Evolutionary conservation across 2,113 vertebrate genomes (phyloP), one percentile per base, ranked within the genome.

Genomic region (Rutilus rutilus): DNA sequence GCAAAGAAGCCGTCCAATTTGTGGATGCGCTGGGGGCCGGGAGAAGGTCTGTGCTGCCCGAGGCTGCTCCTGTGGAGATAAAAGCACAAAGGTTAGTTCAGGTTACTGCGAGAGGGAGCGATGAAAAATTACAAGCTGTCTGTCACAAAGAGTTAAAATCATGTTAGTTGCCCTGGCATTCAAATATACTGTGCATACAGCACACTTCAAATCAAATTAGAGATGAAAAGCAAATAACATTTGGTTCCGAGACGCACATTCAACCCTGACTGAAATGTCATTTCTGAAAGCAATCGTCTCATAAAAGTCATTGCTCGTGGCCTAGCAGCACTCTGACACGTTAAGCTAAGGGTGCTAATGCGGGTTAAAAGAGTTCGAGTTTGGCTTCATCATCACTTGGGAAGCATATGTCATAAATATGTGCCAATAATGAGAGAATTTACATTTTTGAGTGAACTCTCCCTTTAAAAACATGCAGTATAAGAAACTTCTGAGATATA

Each of bases 21-120:
- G 96, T 93, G 77, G 96, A 92, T 10, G 93, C 64, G 78, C 94
- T 95, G 64, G 98, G 96, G 83, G 97, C 95, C 0, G 98, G 98
- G 67, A 99, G 94, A 76, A 99, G 95, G 90, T 99, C 97, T 5
- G 97, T 97, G 91, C 96, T 97, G 91, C 97, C 97, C 4, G 97
- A 98, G 62, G 97, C 97, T 73, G 97, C 97, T 89, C 98, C 98
- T 99, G 90, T 45, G 14, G 87, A 92, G 50, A 87, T 42, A 76
- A 90, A 1, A 50, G 42, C n/a, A 75, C 6, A 6, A 19, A 82
- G 60, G 84, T 65, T 78, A 67, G 27, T 30, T 85, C 33, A 77
- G 57, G 42, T 52, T 77, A 50, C 83, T 19, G 10, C 6, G 10
- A 82, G 79, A 65, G 45, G 52, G n/a, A 36, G 15, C 25, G 14